phyloP scores from a whole-genome alignment of 1,140 invertebrate genomes.

The Babylonia areolata region DNA sequence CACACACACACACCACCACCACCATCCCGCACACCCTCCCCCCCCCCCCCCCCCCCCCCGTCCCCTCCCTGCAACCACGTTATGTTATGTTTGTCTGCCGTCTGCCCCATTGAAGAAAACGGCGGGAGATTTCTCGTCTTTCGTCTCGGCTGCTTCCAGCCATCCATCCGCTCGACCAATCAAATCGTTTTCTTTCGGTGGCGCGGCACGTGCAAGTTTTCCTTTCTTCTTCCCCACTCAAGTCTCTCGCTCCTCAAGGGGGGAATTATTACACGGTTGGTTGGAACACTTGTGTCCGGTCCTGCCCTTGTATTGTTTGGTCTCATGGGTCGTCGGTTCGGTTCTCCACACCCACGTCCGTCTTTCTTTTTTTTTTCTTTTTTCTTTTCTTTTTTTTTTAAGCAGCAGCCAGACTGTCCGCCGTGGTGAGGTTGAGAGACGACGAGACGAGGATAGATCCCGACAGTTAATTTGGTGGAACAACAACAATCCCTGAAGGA shows the following conservation, averaged over 20 bases:
- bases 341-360: too few relatives aligned
- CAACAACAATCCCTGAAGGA: constrained; percentile 14
- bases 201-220: not conserved
- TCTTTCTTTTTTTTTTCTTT: too few relatives aligned
- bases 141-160: not conserved
- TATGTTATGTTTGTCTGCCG: constrained; percentile 6
- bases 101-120: not conserved
- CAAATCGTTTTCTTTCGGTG: not conserved
- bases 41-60: not conserved
- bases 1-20: too few relatives aligned
- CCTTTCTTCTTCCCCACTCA: too few relatives aligned
- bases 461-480: constrained; percentile 28
- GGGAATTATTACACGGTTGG: too few relatives aligned
- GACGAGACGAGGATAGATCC: not conserved
- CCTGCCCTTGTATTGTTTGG: too few relatives aligned
- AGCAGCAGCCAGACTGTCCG: not conserved
- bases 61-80: not conserved
- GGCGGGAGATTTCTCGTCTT: constrained; percentile 15
- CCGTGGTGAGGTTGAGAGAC: not conserved
- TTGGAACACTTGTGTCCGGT: too few relatives aligned
- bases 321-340: not conserved
- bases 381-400: too few relatives aligned
- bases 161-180: not conserved
- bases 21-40: not conserved
- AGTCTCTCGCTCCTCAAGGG: too few relatives aligned